Conservation (phyloP, 1,140 invertebrate species). For the Drosophila asahinai region DNA sequence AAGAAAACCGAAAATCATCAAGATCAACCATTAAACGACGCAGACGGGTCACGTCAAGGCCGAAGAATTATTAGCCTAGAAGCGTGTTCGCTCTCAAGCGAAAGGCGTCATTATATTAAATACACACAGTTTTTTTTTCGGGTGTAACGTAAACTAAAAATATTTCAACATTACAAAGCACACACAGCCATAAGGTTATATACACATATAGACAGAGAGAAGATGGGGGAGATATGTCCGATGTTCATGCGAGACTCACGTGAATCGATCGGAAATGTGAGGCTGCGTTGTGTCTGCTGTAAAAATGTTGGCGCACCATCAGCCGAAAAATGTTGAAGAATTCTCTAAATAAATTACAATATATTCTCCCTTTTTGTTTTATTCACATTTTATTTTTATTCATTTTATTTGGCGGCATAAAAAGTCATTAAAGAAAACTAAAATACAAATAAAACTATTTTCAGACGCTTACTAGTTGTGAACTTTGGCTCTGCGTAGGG, state of each 20-base stretch:
- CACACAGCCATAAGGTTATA: constrained; percentile 37
- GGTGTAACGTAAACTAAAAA: constrained; percentile 55
- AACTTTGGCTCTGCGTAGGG: constrained; percentile 28
- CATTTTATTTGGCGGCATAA: not conserved
- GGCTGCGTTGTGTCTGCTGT: constrained; percentile 25
- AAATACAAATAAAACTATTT: constrained; percentile 33
- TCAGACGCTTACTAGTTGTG: constrained; percentile 27
- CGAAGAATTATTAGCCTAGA: constrained; percentile 60
- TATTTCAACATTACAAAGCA: constrained; percentile 65
- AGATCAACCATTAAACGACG: constrained; percentile 51
- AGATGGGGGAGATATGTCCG: constrained; percentile 35
- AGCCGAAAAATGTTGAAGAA: constrained; percentile 9
- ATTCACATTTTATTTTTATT: not conserved
- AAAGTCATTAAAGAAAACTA: constrained; percentile 4
- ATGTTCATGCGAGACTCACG: constrained; percentile 65
- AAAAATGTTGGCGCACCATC: constrained; percentile 48
- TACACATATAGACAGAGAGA: constrained; percentile 11
- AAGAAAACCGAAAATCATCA: constrained; percentile 27
- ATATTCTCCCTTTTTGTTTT: constrained; percentile 6
- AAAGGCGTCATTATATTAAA: constrained; percentile 34
- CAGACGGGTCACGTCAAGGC: constrained; percentile 70
- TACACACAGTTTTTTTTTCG: constrained; percentile 25
- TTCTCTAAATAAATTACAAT: constrained; percentile 9
- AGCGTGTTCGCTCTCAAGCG: constrained; percentile 47
- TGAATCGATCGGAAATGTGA: constrained; percentile 44